Base-by-base conservation (phyloP, 2,113 vertebrate genomes). In the Raphicerus campestris region DNA sequence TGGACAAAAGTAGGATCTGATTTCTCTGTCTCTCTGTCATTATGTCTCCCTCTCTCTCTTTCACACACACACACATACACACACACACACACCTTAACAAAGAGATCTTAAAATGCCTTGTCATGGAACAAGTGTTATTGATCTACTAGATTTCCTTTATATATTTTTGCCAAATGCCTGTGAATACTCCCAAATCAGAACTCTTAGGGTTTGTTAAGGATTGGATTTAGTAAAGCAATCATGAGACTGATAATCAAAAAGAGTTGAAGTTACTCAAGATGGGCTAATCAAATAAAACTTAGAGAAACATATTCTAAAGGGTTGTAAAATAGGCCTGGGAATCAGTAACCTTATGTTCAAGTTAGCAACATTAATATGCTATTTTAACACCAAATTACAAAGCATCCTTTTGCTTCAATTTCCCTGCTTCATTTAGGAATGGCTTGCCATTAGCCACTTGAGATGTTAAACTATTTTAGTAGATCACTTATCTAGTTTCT, bases 331-430 rank as follows among this genome's bases (percentile, higher is more conserved):
- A 92, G 19, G n/a, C 20, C 42, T 66, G 42, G 47, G 6, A 90
- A 90, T 78, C 28, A 86, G 26, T 63, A 92, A 92, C 30, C 56
- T 94, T 87, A 92, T 24, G 13, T 24, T 89, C 17, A 83, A 56
- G 39, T 55, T 96, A 90, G 51, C 28, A 92, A 87, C 13, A 87
- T 94, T 82, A 91, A 51, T 26, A 87, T 5, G 42, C 84, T 85
- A 88, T 82, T 97, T 97, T 93, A 83, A 89, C 17, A 91, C 0
- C 39, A 97, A 95, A 87, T 93, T 88, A 56, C 45, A 86, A 92
- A 95, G 20, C 63, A 58, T 16, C 6, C 81, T n/a, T 95, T 30
- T 88, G 15, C 10, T 28, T 94, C 77, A 13, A 94, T 32, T 89
- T 81, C 24, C 15, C 6, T 4, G 78, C 35, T 89, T 89, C 30